These are phyloP conservation scores for Heliopora coerulea DNA, from an alignment of 92 coral and sea anemone genomes.

Conservation along the genomic window DNA sequence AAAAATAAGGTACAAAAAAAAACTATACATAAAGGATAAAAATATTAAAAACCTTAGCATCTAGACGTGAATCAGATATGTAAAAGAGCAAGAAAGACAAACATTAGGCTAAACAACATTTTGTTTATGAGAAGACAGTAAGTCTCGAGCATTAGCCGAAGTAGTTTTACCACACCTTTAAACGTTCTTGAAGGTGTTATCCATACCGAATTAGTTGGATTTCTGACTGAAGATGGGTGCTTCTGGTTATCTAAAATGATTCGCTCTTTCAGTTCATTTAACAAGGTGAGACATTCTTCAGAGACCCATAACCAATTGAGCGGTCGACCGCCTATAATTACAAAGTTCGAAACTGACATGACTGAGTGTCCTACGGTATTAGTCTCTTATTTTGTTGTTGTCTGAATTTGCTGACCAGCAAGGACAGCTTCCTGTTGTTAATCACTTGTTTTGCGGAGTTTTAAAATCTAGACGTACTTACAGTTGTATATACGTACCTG, in stretches of 20 bases:
- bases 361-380: no score
- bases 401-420: neutral
- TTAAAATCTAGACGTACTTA: no score
- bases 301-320: constrained; percentile 77
- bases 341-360: neutral
- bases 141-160: no score
- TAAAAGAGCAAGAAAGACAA: no score
- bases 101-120: no score
- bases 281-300: constrained; percentile 72
- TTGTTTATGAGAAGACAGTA: no score
- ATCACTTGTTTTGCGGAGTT: no score
- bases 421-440: neutral
- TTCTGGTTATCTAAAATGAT: constrained; percentile 46
- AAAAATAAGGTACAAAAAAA: neutral
- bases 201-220: constrained; percentile 16
- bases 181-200: constrained; percentile 3
- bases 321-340: constrained; percentile 79
- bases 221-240: constrained; percentile 20
- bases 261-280: constrained; percentile 61
- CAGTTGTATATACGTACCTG: constrained; percentile 74
- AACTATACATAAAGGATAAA: neutral
- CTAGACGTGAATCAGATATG: neutral
- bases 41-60: neutral
- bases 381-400: no score
- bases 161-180: no score